These are phyloP conservation scores for Bombus terrestris DNA, from an alignment of 1,140 invertebrate genomes.

Conservation along the genomic window DNA sequence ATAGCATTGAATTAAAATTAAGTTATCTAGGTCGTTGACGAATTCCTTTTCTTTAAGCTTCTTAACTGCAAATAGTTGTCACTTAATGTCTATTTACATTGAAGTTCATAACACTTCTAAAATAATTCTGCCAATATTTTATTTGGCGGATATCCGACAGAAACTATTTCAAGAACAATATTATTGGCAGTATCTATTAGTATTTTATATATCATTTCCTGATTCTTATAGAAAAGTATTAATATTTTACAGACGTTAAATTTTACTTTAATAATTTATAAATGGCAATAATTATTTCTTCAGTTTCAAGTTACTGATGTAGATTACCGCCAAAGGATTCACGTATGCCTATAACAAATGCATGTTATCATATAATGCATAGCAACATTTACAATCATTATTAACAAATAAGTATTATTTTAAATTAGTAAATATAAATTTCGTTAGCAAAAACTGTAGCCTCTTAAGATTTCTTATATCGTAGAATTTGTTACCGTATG, in stretches of 20 bases:
- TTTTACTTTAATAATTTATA: too few species aligned
- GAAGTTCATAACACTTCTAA: not conserved
- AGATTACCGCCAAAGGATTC: not conserved
- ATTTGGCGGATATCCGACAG: not conserved
- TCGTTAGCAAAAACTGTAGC: not conserved
- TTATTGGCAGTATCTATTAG: not conserved
- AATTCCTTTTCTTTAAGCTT: conserved; percentile 1
- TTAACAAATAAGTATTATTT: not conserved
- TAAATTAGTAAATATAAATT: not conserved
- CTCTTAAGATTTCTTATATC: not conserved
- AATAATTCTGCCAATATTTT: not conserved
- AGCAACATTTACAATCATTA: not conserved
- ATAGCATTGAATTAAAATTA: conserved; percentile 27
- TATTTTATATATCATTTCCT: not conserved
- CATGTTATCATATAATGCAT: not conserved
- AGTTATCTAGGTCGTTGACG: conserved; percentile 12
- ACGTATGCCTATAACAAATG: not conserved
- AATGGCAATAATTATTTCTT: too few species aligned
- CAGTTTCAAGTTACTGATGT: too few species aligned
- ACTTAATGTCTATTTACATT: not conserved
- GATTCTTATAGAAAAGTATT: not conserved
- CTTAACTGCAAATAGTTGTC: conserved; percentile 1
- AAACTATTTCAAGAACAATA: not conserved
- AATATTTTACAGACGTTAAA: not conserved
- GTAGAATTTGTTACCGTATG: not conserved